Base-by-base conservation (phyloP, 1,140 invertebrate genomes). In the Arion vulgaris region DNA sequence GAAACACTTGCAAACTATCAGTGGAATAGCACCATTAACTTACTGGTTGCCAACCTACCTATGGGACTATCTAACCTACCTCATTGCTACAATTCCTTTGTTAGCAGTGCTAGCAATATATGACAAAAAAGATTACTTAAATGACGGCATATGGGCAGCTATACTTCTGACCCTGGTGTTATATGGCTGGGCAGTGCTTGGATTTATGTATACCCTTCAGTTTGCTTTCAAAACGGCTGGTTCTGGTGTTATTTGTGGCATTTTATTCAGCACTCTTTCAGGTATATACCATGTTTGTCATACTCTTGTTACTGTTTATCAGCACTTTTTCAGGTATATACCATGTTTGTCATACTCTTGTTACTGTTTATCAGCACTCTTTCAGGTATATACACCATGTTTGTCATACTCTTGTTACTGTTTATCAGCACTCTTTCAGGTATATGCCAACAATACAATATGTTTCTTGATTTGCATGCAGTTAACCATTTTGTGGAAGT, bases 1-100 rank as follows among this genome's bases (percentile, higher is more conserved):
- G 0, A 91, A 91, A 81, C 91, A 92, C 80, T 69, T 90, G 34
- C 91, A 92, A 82, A 80, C 88, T 82, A 84, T 91, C 38, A 91
- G 88, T 80, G 91, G 91, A 1, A 95, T 95, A 0, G 94, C 94
- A 62, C 94, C 95, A 0, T 92, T 94, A 36, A 94, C 94, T 2
- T 95, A 95, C 91, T 97, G 96, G 96, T 78, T 94, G 0, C 92
- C 94, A 0, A 94, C 95, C 4, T 94, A 95, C 28, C 39, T 95
- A 0, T 96, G 95, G 94, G 96, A 97, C 84, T 84, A 91, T 36
- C 78, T 92, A 71, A 91, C 90, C 85, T 92, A 87, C 84, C 62
- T 92, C 45, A 76, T 91, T 11, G 87, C 91, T 5, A 81, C 74
- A 28, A 36, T 89, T 2, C 80, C 88, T 0, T 72, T 92, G 4